A percentile compares a stretch with the other conserved stretches of the same genome.
phyloP scores from a whole-genome alignment of 1,140 invertebrate species.

The Drosophila watanabei region DNA sequence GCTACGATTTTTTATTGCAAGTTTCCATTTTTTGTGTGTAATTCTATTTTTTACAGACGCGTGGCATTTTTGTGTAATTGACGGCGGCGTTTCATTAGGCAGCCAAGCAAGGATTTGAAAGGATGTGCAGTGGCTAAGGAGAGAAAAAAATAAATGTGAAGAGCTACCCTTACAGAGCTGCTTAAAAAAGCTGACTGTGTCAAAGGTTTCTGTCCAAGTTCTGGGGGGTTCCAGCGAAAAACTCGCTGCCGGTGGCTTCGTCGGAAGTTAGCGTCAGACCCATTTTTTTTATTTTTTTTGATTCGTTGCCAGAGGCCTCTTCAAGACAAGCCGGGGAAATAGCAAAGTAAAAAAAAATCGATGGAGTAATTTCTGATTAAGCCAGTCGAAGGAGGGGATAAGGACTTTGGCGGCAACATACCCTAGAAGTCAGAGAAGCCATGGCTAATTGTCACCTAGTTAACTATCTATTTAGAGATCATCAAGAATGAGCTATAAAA shows the following conservation, averaged over 20 bases:
- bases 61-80: conserved; percentile 71
- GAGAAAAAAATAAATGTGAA: conserved; percentile 58
- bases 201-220: conserved; percentile 59
- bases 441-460: conserved; percentile 22
- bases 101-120: conserved; percentile 58
- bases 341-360: conserved; percentile 61
- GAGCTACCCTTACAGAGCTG: conserved; percentile 72
- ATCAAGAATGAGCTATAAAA: too few species aligned
- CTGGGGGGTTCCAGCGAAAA: conserved; percentile 21
- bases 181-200: conserved; percentile 73
- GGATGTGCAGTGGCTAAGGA: conserved; percentile 50
- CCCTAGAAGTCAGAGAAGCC: neutral
- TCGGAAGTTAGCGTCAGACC: conserved; percentile 65
- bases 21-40: conserved; percentile 40
- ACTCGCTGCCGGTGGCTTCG: conserved; percentile 24
- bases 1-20: neutral
- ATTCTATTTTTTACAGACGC: conserved; percentile 63
- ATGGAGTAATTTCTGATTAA: conserved; percentile 76
- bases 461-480: neutral
- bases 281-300: conserved; percentile 58
- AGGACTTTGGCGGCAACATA: conserved; percentile 3
- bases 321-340: conserved; percentile 49
- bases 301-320: conserved; percentile 65
- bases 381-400: conserved; percentile 43
- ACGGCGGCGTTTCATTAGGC: conserved; percentile 74